Conservation (phyloP, 2,113 vertebrate genomes). For the Gallinago undulata region DNA sequence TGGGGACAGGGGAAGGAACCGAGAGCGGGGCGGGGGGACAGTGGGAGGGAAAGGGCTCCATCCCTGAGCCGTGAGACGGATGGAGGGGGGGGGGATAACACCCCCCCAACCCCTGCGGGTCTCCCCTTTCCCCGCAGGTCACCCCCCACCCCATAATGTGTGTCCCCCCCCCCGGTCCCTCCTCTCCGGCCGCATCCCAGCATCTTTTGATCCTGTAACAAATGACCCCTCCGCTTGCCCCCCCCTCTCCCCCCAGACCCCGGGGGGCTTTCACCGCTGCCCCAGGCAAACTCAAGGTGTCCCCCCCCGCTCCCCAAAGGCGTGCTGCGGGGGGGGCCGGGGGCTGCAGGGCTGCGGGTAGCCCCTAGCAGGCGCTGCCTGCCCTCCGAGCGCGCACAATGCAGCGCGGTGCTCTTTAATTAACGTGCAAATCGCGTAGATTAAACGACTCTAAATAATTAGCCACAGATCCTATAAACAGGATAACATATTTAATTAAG, state of each 20-base stretch:
- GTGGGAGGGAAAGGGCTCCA: constrained; percentile 43
- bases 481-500: constrained; percentile 94
- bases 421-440: constrained; percentile 96
- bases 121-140: not conserved
- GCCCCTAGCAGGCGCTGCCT: constrained; percentile 81
- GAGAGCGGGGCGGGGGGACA: not conserved
- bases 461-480: constrained; percentile 90
- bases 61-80: not conserved
- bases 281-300: not conserved
- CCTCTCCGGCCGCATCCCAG: not conserved
- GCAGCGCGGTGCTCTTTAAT: constrained; percentile 85
- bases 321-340: too few species aligned
- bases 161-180: not conserved
- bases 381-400: constrained; percentile 67
- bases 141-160: not conserved
- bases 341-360: not conserved
- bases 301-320: not conserved
- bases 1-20: constrained; percentile 72
- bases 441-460: constrained; percentile 98
- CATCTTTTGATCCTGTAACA: not conserved
- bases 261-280: not conserved
- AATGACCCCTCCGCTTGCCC: too few species aligned
- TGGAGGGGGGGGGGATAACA: too few species aligned
- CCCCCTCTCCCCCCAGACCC: too few species aligned
- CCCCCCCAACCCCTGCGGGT: too few species aligned